A percentile compares a stretch with the other conserved stretches of the same genome.
Conservation (phyloP, 2,113 vertebrate species). For the Sula dactylatra region DNA sequence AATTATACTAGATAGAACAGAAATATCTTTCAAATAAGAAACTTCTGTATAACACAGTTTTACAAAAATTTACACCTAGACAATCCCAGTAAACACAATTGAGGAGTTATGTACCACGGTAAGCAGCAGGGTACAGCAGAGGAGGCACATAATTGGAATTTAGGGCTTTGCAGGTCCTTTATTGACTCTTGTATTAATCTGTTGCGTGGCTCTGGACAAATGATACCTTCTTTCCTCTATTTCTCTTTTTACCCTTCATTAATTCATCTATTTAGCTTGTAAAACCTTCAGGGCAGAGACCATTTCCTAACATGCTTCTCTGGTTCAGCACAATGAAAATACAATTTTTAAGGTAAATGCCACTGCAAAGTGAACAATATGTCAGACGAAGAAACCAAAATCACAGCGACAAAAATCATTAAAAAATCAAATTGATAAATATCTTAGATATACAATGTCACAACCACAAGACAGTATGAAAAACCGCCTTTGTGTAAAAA, state of each 20-base stretch:
- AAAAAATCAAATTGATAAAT: neutral
- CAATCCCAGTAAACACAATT: neutral
- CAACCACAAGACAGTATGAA: neutral
- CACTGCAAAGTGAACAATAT: neutral
- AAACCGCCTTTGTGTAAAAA: neutral
- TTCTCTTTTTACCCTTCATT: neutral
- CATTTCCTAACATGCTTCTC: neutral
- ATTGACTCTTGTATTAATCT: neutral
- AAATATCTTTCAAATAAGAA: neutral
- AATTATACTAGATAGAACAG: neutral
- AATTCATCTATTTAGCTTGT: neutral
- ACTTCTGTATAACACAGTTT: neutral
- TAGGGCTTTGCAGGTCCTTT: neutral
- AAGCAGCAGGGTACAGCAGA: neutral
- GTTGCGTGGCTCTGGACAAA: neutral
- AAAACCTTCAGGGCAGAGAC: neutral
- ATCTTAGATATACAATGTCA: neutral
- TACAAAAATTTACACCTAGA: neutral
- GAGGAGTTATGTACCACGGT: accelerated
- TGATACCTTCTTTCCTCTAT: neutral
- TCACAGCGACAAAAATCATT: neutral
- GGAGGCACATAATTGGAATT: neutral
- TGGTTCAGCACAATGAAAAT: neutral
- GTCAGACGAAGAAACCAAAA: neutral
- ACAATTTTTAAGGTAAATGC: neutral